Evolutionary conservation across 2,888 invertebrate species (phyloP).

Genomic region (Pachydiplax longipennis): DNA sequence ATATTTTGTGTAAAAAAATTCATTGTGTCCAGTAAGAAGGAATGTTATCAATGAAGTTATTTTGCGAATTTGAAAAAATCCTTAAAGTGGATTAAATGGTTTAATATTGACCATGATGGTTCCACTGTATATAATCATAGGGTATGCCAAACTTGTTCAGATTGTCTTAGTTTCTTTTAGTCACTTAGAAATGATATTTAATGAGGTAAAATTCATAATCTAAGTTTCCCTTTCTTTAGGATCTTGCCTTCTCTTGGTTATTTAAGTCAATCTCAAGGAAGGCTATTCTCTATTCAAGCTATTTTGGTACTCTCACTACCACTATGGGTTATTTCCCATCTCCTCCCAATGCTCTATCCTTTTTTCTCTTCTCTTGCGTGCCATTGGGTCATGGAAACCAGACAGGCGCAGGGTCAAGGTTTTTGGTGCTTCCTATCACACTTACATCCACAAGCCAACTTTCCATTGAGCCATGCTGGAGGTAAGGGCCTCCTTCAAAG

Average conservation of each 20-base stretch:
- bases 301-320: background rate
- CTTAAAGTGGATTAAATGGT: too few species aligned
- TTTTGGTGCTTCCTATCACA: conserved; percentile 60
- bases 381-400: conserved; percentile 50
- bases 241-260: background rate
- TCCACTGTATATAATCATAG: background rate
- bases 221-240: background rate
- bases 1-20: too few species aligned
- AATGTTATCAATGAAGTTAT: background rate
- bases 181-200: background rate
- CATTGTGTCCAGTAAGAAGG: too few species aligned
- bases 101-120: background rate
- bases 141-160: background rate
- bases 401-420: conserved; percentile 59
- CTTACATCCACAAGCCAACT: conserved; percentile 58
- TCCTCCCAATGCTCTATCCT: conserved; percentile 42
- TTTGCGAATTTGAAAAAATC: background rate
- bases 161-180: background rate
- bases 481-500: conserved; percentile 35
- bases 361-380: conserved; percentile 38
- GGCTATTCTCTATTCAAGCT: background rate
- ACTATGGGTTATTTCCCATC: conserved; percentile 6
- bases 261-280: background rate
- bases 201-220: background rate
- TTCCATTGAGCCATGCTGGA: conserved; percentile 44